Evolutionary conservation across 2,797 vertebrate species (phyloP), one percentile per base, ranked within the genome.

Genomic region (Mus caroli): DNA sequence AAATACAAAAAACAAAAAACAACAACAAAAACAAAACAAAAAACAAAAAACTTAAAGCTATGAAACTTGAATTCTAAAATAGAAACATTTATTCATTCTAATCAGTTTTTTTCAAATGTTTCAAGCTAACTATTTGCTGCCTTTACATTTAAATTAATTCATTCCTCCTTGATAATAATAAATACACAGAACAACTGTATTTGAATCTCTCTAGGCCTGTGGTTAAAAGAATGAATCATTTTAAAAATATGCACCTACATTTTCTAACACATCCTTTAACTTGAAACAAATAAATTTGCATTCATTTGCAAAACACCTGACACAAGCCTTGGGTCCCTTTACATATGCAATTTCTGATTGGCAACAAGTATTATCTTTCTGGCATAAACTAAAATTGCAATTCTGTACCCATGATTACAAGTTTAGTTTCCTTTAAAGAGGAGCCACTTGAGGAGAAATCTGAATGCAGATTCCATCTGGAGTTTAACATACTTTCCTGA

Each of bases 111-210:
- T 89, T 62, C 4, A 62, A 26, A 90, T 64, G 71, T 92, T 85
- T 84, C 69, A 67, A 87, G 34, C 67, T 52, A 73, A 91, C 11
- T 71, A 31, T 60, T 92, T 13, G 75, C 14, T 60, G 7, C 1
- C 56, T 95, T 89, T 86, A 40, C 52, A 89, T 89, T 89, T 40
- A 89, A 94, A 94, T 76, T 82, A 87, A 71, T 56, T 91, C 62
- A 24, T 37, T 73, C 5, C 1, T 3, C 76, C 22, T 84, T 11
- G 50, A 22, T 34, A 19, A 69, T 50, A 71, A 84, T 50, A 62
- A 60, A 50, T 75, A 69, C 82, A 54, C 24, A 15, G 60, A 83
- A 92, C 26, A 76, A 64, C 22, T 78, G 85, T 87, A 58, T 78
- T 87, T 83, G 22, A 90, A 90, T 71, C 28, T 31, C 50, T 15